These are phyloP conservation scores for Campoplex capitator DNA, from an alignment of 2,888 invertebrate genomes.

Conservation along the genomic window DNA sequence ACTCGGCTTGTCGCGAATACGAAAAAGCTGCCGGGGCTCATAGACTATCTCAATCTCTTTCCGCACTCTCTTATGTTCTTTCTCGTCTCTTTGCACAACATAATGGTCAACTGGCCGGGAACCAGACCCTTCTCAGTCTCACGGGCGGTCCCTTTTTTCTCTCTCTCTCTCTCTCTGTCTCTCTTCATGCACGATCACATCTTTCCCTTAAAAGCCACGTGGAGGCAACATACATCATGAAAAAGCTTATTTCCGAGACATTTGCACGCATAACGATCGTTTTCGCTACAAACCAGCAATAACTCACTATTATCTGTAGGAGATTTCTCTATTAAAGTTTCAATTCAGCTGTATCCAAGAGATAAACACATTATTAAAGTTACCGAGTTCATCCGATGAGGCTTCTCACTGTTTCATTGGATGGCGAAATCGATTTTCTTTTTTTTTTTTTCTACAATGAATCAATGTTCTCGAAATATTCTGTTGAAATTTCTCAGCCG, in stretches of 20 bases:
- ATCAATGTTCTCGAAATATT: no score
- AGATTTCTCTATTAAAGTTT: neutral
- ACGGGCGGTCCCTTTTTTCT: neutral
- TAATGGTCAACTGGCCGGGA: constrained; percentile 52
- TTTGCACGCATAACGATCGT: neutral
- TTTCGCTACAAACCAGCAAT: constrained; percentile 7
- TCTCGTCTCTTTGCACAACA: constrained; percentile 55
- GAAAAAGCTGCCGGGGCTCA: neutral
- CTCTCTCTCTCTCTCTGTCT: neutral
- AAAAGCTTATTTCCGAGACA: neutral
- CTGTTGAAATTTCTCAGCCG: no score
- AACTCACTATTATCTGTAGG: neutral
- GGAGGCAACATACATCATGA: constrained; percentile 14
- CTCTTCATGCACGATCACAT: neutral
- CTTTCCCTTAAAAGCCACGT: constrained; percentile 48
- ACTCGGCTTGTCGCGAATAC: constrained; percentile 17
- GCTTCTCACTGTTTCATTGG: no score
- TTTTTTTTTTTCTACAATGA: no score
- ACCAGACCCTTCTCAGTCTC: constrained; percentile 15
- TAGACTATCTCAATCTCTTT: constrained; percentile 48
- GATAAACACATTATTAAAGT: neutral
- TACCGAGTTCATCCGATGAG: no score
- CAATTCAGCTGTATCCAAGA: neutral
- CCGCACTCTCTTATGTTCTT: constrained; percentile 30
- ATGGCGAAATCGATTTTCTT: no score